Conservation (phyloP, 1,140 invertebrate species). For the Potamilus streckersoni region DNA sequence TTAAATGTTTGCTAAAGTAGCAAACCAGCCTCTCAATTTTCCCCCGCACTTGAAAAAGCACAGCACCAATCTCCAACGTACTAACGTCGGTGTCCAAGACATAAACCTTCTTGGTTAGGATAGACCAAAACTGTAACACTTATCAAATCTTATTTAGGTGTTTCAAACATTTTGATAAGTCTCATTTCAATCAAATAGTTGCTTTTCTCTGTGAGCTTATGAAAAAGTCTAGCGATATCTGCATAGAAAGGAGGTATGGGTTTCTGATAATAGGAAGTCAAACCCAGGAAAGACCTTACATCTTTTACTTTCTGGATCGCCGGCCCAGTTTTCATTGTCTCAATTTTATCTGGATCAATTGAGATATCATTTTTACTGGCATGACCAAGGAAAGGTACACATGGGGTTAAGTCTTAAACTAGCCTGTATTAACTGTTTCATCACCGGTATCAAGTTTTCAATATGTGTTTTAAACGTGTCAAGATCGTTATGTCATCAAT, state of each 20-base stretch:
- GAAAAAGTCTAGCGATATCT: constrained; percentile 8
- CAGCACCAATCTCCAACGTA: neutral
- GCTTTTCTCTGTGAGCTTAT: constrained; percentile 3
- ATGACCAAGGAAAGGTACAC: constrained; percentile 26
- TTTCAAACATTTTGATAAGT: too few relatives aligned
- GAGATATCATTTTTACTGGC: neutral
- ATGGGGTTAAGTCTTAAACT: constrained; percentile 32
- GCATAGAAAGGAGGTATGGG: constrained; percentile 7
- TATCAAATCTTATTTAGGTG: too few relatives aligned
- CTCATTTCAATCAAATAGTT: neutral
- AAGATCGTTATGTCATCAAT: too few relatives aligned
- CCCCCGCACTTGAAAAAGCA: neutral
- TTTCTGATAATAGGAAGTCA: constrained; percentile 12
- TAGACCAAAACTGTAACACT: too few relatives aligned
- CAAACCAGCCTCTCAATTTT: neutral
- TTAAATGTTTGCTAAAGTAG: constrained; percentile 2
- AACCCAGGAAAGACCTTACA: constrained; percentile 10
- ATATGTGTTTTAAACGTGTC: constrained; percentile 20
- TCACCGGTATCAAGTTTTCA: constrained; percentile 53
- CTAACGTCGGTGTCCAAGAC: constrained; percentile 6
- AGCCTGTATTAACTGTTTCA: constrained; percentile 49
- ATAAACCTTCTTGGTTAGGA: neutral
- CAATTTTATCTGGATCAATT: neutral
- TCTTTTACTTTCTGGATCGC: constrained; percentile 1
- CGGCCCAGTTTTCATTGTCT: neutral